These are phyloP conservation scores for Cinclus cinclus DNA, from an alignment of 2,113 vertebrate species.

Conservation along the genomic window DNA sequence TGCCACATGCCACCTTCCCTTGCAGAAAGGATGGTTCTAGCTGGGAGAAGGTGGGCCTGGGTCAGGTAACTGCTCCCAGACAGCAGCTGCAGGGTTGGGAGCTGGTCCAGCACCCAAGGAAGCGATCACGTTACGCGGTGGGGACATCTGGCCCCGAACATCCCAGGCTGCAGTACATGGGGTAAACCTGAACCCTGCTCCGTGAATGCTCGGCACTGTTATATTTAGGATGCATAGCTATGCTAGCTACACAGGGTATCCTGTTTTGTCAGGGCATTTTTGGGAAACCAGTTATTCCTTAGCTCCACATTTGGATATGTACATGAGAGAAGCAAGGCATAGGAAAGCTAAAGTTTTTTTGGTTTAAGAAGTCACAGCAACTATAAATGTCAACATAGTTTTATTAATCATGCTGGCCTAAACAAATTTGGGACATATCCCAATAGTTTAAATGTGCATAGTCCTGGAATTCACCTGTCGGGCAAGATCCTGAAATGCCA, in stretches of 20 bases:
- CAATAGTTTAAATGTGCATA: neutral
- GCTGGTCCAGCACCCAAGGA: neutral
- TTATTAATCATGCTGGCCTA: neutral
- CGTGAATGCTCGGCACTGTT: neutral
- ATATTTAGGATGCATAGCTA: neutral
- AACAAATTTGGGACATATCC: neutral
- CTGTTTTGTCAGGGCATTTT: neutral
- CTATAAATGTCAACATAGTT: neutral
- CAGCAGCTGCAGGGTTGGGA: neutral
- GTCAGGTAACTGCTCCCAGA: neutral
- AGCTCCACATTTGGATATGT: neutral
- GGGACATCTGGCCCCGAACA: neutral
- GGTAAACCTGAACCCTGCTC: neutral
- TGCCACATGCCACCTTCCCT: neutral
- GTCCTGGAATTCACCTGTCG: neutral
- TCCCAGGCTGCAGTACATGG: fast-evolving
- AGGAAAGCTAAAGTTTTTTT: neutral
- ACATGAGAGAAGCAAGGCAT: fast-evolving
- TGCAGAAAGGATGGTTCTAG: neutral
- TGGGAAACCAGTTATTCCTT: neutral
- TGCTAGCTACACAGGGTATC: neutral
- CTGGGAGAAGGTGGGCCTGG: neutral
- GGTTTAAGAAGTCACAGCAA: neutral
- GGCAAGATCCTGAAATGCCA: neutral
- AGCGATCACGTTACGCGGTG: fast-evolving